These are phyloP conservation scores for Chymomyza costata DNA, from an alignment of 1,140 invertebrate species.

Conservation along the genomic window DNA sequence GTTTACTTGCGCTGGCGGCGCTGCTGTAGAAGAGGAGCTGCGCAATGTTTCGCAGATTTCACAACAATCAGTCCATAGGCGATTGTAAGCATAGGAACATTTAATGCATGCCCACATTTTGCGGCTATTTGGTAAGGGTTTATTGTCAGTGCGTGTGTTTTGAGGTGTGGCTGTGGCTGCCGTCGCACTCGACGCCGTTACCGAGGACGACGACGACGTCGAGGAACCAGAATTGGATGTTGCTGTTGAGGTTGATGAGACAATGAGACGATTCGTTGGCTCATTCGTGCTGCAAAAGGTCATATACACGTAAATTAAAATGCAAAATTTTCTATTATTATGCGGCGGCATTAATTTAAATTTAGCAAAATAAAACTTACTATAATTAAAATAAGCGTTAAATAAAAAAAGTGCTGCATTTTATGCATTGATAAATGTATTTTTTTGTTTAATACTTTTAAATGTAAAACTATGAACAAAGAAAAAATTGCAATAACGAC, in stretches of 20 bases:
- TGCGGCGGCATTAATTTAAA: no score
- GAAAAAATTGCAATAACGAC: no score
- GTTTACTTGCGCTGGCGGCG: background rate
- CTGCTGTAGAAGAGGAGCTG: conserved; percentile 78
- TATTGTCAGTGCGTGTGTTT: conserved; percentile 17
- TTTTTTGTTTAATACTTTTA: no score
- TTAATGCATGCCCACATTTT: conserved; percentile 91
- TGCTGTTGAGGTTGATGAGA: conserved; percentile 10
- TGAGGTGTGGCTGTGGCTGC: conserved; percentile 9
- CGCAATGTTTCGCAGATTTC: conserved; percentile 84
- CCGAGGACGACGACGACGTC: conserved; percentile 1
- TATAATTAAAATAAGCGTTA: no score
- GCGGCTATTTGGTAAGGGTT: conserved; percentile 40
- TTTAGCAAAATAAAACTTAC: no score
- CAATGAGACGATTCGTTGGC: conserved; percentile 16
- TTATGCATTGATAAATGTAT: no score
- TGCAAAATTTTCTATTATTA: no score
- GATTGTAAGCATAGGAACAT: conserved; percentile 92
- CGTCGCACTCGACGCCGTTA: conserved; percentile 8
- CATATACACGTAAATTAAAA: conserved; percentile 1
- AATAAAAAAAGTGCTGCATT: no score
- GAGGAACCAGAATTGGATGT: conserved; percentile 2
- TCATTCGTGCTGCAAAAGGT: conserved; percentile 37
- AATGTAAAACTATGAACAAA: no score
- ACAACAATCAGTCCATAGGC: conserved; percentile 84